These are phyloP conservation scores for Aphelinus certus DNA, from an alignment of 1,140 invertebrate species.

Conservation along the genomic window DNA sequence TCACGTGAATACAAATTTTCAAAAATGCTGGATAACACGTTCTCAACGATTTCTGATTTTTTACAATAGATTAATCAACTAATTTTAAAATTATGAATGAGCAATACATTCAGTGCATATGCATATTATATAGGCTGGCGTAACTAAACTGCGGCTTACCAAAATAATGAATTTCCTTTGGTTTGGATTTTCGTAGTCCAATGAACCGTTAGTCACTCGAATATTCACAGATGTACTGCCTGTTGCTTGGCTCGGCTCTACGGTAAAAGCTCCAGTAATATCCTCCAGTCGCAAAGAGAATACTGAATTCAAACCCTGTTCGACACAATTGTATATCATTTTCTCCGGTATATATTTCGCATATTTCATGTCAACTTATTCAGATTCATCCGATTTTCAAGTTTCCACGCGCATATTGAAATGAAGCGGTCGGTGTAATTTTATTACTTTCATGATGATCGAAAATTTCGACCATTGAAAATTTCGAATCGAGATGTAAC, in stretches of 20 bases:
- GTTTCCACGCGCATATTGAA: too few relatives aligned
- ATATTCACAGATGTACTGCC: constrained; percentile 85
- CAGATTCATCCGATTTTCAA: too few relatives aligned
- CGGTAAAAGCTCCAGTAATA: constrained; percentile 81
- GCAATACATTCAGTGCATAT: too few relatives aligned
- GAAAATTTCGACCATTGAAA: too few relatives aligned
- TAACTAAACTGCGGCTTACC: constrained; percentile 63
- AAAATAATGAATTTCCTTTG: constrained; percentile 90
- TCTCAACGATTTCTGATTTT: neutral
- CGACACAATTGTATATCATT: constrained; percentile 26
- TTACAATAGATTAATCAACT: neutral
- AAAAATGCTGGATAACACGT: too few relatives aligned
- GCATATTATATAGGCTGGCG: neutral
- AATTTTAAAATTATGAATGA: too few relatives aligned
- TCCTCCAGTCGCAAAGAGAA: constrained; percentile 82
- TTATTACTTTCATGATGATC: too few relatives aligned
- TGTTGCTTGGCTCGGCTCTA: constrained; percentile 81
- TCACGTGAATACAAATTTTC: neutral
- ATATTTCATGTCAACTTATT: too few relatives aligned
- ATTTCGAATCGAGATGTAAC: too few relatives aligned
- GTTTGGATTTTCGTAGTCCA: constrained; percentile 93
- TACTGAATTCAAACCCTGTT: constrained; percentile 81
- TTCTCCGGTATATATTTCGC: too few relatives aligned
- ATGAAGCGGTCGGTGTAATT: too few relatives aligned
- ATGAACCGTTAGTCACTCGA: constrained; percentile 78